These are phyloP conservation scores for Rhynchophorus ferrugineus DNA, from an alignment of 1,140 invertebrate species.

Conservation along the genomic window DNA sequence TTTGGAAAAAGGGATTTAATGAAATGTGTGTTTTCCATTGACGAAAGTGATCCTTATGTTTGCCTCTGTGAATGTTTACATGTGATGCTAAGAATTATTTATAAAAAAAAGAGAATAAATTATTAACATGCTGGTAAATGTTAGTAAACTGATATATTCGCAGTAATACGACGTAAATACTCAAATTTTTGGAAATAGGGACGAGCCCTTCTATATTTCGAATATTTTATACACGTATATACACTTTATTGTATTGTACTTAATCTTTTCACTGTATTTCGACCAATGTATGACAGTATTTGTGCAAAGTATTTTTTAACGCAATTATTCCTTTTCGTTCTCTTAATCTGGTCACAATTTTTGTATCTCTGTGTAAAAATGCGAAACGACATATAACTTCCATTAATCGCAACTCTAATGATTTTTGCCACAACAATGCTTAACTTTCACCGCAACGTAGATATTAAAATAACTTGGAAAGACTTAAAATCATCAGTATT, in stretches of 20 bases:
- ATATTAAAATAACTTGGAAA: conserved; percentile 31
- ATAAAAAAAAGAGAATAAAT: conserved; percentile 4
- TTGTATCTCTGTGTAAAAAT: neutral
- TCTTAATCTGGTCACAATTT: neutral
- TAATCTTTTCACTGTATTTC: conserved; percentile 21
- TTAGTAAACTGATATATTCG: neutral
- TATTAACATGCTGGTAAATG: neutral
- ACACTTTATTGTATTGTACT: conserved; percentile 21
- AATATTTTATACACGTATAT: conserved; percentile 34
- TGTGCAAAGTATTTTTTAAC: conserved; percentile 21
- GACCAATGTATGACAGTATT: conserved; percentile 34
- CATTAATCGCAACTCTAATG: neutral
- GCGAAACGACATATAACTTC: neutral
- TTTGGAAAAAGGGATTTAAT: too few species aligned
- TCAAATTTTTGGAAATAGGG: conserved; percentile 9
- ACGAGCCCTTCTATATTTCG: conserved; percentile 27
- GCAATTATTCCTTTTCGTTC: neutral
- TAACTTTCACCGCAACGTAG: conserved; percentile 23
- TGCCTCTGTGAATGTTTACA: conserved; percentile 20
- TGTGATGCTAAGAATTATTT: conserved; percentile 17
- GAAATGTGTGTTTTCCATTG: too few species aligned
- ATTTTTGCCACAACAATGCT: conserved; percentile 20
- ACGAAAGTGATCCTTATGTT: conserved; percentile 18
- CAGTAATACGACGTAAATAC: conserved; percentile 1
- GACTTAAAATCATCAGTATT: conserved; percentile 42